A percentile compares a stretch with the other conserved stretches of the same genome.
Evolutionary conservation across 2,113 vertebrate genomes (phyloP).

Genomic region (Tamias sibiricus): DNA sequence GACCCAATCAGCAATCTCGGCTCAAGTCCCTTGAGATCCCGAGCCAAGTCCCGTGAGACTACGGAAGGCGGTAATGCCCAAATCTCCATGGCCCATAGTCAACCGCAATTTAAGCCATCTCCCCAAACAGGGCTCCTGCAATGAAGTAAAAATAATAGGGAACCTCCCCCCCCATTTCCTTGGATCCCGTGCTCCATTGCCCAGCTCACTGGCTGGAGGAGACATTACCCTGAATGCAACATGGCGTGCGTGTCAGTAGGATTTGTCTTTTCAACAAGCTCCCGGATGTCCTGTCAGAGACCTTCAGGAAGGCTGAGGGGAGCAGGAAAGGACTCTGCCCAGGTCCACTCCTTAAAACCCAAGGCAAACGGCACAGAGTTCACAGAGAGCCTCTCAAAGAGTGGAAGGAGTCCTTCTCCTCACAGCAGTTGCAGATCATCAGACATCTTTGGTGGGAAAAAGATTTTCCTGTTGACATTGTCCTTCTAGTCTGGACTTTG

Average conservation of each 20-base stretch:
- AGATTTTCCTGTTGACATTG: background rate
- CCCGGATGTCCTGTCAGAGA: background rate
- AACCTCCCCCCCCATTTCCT: background rate
- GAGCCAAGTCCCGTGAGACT: too few relatives aligned
- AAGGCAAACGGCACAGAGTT: background rate
- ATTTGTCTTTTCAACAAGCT: background rate
- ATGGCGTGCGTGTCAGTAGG: fast-evolving
- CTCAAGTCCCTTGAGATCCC: too few relatives aligned
- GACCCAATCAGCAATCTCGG: too few relatives aligned
- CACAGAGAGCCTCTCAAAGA: too few relatives aligned
- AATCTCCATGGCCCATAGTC: too few relatives aligned
- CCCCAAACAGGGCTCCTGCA: too few relatives aligned
- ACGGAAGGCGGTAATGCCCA: too few relatives aligned
- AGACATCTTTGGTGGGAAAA: background rate
- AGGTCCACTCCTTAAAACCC: too few relatives aligned
- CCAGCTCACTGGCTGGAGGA: background rate
- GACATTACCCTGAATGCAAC: fast-evolving
- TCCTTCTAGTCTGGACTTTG: background rate
- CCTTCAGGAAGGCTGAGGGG: background rate
- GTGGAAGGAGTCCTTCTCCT: background rate
- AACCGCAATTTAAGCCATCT: too few relatives aligned
- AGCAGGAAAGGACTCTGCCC: too few relatives aligned
- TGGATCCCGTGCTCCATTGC: background rate
- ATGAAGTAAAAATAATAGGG: background rate
- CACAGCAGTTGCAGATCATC: background rate